Evolutionary conservation across 2,113 vertebrate genomes (phyloP).

Genomic region (Plecotus auritus): DNA sequence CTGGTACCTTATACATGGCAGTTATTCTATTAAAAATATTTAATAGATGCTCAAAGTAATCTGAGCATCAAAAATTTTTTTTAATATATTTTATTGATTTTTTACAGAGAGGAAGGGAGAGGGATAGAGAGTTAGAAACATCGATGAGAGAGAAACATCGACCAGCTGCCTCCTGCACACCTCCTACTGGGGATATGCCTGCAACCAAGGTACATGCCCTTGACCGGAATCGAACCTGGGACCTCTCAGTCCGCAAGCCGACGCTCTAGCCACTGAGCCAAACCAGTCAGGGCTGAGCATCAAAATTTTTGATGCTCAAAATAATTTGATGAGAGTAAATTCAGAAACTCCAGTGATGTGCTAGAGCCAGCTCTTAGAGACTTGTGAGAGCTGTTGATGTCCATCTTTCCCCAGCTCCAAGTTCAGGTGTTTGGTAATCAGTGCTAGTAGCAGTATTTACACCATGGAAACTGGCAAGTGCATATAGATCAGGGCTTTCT

Average conservation of each 20-base stretch:
- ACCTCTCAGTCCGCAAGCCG: too few species aligned
- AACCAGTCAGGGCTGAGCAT: too few species aligned
- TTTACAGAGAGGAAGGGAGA: too few species aligned
- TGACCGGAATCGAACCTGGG: too few species aligned
- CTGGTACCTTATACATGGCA: not conserved
- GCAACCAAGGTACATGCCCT: too few species aligned
- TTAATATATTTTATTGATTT: too few species aligned
- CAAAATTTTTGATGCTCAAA: not conserved
- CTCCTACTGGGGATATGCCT: too few species aligned
- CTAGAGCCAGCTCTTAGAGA: not conserved
- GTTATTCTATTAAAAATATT: not conserved
- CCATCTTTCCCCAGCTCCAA: not conserved
- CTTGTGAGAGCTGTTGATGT: not conserved
- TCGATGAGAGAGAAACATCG: too few species aligned
- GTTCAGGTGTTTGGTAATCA: not conserved
- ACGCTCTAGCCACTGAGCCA: too few species aligned
- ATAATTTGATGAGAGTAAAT: not conserved
- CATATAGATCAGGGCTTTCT: not conserved
- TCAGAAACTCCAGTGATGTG: not conserved
- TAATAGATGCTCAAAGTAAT: not conserved
- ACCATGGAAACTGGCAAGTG: slow-evolving; percentile 9
- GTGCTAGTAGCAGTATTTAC: not conserved
- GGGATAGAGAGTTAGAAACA: too few species aligned
- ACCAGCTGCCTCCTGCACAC: too few species aligned
- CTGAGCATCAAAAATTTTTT: not conserved